Percentiles rank a stretch among this genome's conserved stretches.
phyloP scores from a whole-genome alignment of 1,140 invertebrate species.

The Phortica variegata region DNA sequence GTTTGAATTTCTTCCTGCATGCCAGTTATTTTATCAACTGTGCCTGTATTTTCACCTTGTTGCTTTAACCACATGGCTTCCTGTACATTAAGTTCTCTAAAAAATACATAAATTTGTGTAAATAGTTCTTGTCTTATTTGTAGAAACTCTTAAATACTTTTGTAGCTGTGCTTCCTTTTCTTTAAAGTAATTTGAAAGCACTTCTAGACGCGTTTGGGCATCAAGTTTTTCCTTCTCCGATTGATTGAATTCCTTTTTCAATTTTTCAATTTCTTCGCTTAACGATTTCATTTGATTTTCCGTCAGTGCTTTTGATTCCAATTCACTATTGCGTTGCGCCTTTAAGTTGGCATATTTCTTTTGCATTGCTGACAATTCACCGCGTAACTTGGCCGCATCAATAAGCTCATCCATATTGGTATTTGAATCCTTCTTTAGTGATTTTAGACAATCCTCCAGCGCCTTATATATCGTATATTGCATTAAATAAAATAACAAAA shows the following conservation, averaged over 20 bases:
- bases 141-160: slow-evolving; percentile 62
- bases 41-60: slow-evolving; percentile 77
- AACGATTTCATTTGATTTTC: slow-evolving; percentile 42
- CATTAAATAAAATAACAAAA: not conserved
- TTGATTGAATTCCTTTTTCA: slow-evolving; percentile 68
- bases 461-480: no score
- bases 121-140: not conserved
- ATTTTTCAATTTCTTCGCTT: slow-evolving; percentile 53
- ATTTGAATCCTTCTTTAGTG: slow-evolving; percentile 56
- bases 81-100: slow-evolving; percentile 74
- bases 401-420: slow-evolving; percentile 56
- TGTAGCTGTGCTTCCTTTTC: slow-evolving; percentile 83
- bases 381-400: slow-evolving; percentile 58
- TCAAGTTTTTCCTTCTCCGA: slow-evolving; percentile 78
- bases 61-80: slow-evolving; percentile 81
- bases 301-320: slow-evolving; percentile 33
- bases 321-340: slow-evolving; percentile 56
- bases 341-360: slow-evolving; percentile 53
- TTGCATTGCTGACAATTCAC: slow-evolving; percentile 59
- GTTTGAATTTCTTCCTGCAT: slow-evolving; percentile 79
- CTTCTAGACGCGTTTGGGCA: slow-evolving; percentile 78
- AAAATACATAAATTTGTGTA: slow-evolving; percentile 32
- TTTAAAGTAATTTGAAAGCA: slow-evolving; percentile 84
- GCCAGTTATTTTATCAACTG: slow-evolving; percentile 72
- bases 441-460: slow-evolving; percentile 58